Evolutionary conservation across 2,113 vertebrate genomes (phyloP).

Genomic region (Mugil cephalus): DNA sequence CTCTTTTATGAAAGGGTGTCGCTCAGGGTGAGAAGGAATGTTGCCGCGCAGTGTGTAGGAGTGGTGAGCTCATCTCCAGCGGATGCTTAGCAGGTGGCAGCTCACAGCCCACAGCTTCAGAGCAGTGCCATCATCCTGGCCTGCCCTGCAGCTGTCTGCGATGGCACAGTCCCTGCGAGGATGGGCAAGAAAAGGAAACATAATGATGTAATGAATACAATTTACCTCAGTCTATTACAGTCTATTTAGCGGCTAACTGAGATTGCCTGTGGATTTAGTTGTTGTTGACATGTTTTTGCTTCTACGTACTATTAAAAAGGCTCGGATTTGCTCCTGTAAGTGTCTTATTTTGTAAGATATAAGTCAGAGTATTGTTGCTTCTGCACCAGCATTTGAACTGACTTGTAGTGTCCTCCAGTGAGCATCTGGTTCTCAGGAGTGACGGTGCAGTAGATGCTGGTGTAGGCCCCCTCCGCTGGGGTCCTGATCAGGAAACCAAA

Average conservation of each 20-base stretch:
- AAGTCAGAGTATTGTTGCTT: neutral
- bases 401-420: slow-evolving; percentile 79
- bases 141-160: slow-evolving; percentile 64
- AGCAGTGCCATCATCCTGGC: slow-evolving; percentile 73
- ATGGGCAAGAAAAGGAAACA: neutral
- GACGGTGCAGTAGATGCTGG: slow-evolving; percentile 75
- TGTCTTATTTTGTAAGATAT: neutral
- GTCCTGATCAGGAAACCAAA: slow-evolving; percentile 69
- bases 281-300: neutral
- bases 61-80: slow-evolving; percentile 74
- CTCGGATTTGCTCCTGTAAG: no score
- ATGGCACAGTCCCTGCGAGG: slow-evolving; percentile 68
- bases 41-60: neutral
- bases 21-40: neutral
- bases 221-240: no score
- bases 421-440: slow-evolving; percentile 72
- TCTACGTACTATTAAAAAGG: no score
- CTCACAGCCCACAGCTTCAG: slow-evolving; percentile 81
- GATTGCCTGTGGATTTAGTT: no score
- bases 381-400: slow-evolving; percentile 9
- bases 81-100: slow-evolving; percentile 81
- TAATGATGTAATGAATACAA: no score
- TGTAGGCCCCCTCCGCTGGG: slow-evolving; percentile 78
- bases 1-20: neutral
- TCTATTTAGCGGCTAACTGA: no score